phyloP scores from a whole-genome alignment of 2,888 invertebrate species.

The Catocala sponsa region DNA sequence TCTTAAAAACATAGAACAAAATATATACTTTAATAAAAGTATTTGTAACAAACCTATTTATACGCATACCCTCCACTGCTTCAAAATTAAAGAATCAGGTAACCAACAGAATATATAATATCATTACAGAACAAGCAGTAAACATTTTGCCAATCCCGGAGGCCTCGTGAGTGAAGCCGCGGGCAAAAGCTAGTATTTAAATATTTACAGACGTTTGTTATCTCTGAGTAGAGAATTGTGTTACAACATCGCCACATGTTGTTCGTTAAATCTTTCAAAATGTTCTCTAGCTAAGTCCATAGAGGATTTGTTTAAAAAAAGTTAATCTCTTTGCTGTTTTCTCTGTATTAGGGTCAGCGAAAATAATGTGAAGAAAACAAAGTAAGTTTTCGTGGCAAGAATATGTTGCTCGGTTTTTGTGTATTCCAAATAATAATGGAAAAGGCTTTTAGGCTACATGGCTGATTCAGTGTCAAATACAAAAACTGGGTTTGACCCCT shows the following conservation, averaged over 20 bases:
- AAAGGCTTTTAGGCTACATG: too few relatives aligned
- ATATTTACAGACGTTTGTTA: slow-evolving; percentile 40
- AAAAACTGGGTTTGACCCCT: too few relatives aligned
- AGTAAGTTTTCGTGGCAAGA: not conserved
- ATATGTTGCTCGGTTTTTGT: not conserved
- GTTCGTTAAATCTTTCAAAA: slow-evolving; percentile 36
- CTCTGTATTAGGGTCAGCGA: slow-evolving; percentile 17
- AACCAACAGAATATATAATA: slow-evolving; percentile 41
- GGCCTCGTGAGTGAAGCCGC: slow-evolving; percentile 38
- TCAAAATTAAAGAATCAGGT: slow-evolving; percentile 27
- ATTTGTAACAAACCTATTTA: slow-evolving; percentile 13
- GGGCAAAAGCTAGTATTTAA: slow-evolving; percentile 35
- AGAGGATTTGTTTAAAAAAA: slow-evolving; percentile 46
- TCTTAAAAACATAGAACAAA: not conserved
- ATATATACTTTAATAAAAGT: too few relatives aligned
- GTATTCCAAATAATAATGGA: too few relatives aligned
- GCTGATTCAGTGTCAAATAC: too few relatives aligned
- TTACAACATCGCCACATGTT: slow-evolving; percentile 18
- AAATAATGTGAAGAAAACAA: slow-evolving; percentile 23
- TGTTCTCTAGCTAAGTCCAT: slow-evolving; percentile 32
- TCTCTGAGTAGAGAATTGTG: slow-evolving; percentile 22
- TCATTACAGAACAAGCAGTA: slow-evolving; percentile 21
- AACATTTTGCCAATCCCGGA: slow-evolving; percentile 42
- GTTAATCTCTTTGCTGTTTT: slow-evolving; percentile 30
- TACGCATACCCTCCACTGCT: slow-evolving; percentile 17